Conservation (phyloP, 64 coral and sea anemone genomes). For the Montipora capricornis region DNA sequence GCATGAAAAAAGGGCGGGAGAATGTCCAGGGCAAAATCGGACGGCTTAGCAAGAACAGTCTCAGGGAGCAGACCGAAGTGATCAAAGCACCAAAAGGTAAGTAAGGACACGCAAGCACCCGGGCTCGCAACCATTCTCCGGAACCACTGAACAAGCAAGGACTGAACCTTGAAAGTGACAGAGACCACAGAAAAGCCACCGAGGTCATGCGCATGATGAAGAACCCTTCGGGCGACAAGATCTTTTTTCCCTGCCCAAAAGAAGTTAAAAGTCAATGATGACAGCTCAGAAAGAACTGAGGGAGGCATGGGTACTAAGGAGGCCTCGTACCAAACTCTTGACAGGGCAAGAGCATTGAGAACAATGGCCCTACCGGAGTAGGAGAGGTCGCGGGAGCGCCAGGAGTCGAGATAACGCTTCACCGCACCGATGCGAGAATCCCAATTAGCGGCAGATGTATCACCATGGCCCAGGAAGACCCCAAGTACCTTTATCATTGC, state of each 20-base stretch:
- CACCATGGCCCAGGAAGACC: neutral
- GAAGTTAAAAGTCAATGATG: neutral
- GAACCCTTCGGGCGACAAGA: neutral
- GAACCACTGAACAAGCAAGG: conserved; percentile 1
- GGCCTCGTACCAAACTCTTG: neutral
- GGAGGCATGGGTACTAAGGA: neutral
- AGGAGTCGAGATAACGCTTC: neutral
- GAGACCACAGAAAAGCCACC: neutral
- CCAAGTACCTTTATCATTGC: neutral
- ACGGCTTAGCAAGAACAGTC: neutral
- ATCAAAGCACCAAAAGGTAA: neutral
- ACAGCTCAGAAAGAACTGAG: neutral
- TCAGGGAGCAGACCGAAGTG: neutral
- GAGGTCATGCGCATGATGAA: neutral
- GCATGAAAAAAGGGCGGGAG: neutral
- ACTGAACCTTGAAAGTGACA: neutral
- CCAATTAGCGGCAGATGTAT: neutral
- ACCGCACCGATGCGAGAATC: neutral
- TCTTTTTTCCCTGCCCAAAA: conserved; percentile 7
- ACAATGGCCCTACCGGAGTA: neutral
- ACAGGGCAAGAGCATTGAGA: neutral
- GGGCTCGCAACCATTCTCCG: neutral
- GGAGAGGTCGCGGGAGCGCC: neutral
- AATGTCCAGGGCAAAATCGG: neutral
- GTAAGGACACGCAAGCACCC: neutral